Evolutionary conservation across 2,888 invertebrate species (phyloP), one percentile per base, ranked within the genome.

Genomic region (Blera fallax): DNA sequence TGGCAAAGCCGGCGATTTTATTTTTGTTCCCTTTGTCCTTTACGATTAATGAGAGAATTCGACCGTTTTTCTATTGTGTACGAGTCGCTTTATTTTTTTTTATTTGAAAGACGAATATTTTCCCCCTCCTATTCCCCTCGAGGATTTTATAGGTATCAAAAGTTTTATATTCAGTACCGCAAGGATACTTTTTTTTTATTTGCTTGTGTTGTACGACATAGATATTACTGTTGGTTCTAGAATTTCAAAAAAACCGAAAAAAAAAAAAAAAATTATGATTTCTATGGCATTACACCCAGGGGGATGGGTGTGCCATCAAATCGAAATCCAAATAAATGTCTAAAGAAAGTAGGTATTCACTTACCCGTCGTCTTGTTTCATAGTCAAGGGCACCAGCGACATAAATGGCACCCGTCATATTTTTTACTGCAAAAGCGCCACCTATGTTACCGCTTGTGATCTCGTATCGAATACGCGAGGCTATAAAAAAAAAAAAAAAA

Each of bases 391-490:
- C 97, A 88, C 98, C 98, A 81, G 98, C 98, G 89, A 99, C 98
- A 93, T 98, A 98, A 93, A 99, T 98, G 92, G 98, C 98, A 89
- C 99, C 99, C 88, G 98, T 98, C 96, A 98, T 98, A 93, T 98
- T 98, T 94, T 98, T 98, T 92, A 98, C 98, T 89, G 98, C 98
- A 93, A 98, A 98, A 43, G 98, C 98, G 90, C 98, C 98, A 87
- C 98, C 98, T 95, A 98, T 96, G 96, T 99, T 99, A 94, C 98
- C 98, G 95, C 97, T 97, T 93, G 98, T 98, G 94, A 99, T 98
- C 96, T 98, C 98, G 94, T 99, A 99, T 94, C 98, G 97, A 95
- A 99, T 98, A 95, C 97, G 97, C 94, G 98, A 98, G 93, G 98
- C 98, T 98, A 95, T 87, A 93, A 93, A 87, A 88, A 0, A 37